These are phyloP conservation scores for Megaceryle maxima DNA, from an alignment of 2,113 vertebrate species.

Conservation along the genomic window DNA sequence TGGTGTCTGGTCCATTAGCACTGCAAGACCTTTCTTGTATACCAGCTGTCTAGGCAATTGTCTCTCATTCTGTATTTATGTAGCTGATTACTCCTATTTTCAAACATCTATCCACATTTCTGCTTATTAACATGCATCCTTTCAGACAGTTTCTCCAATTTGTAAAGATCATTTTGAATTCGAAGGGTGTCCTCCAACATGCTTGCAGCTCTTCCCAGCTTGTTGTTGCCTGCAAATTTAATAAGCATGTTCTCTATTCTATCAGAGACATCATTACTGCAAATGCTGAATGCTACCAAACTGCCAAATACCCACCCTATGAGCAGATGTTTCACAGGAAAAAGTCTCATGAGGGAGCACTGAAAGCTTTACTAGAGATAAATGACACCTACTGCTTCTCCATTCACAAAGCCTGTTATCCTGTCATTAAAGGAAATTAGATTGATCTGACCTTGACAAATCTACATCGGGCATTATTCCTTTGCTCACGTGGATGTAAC, in stretches of 20 bases:
- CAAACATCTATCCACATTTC: conserved; percentile 61
- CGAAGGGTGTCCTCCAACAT: conserved; percentile 64
- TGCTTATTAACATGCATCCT: conserved; percentile 57
- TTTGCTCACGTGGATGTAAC: not conserved
- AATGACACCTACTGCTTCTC: conserved; percentile 55
- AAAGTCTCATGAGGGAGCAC: conserved; percentile 66
- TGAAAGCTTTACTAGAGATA: conserved; percentile 64
- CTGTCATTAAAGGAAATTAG: conserved; percentile 57
- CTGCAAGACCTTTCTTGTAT: conserved; percentile 14
- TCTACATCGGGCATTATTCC: not conserved
- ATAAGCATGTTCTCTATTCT: conserved; percentile 67
- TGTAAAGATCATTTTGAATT: conserved; percentile 61
- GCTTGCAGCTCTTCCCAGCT: conserved; percentile 60
- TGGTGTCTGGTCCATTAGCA: conserved; percentile 20
- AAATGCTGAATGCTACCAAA: conserved; percentile 64
- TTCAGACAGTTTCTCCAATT: conserved; percentile 50
- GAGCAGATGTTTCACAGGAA: conserved; percentile 66
- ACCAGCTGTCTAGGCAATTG: conserved; percentile 52
- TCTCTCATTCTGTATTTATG: conserved; percentile 58
- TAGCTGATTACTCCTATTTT: conserved; percentile 63
- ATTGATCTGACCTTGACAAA: conserved; percentile 63
- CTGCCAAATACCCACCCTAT: conserved; percentile 63
- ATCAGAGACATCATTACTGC: conserved; percentile 67
- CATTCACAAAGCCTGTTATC: conserved; percentile 67
- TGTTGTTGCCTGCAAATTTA: conserved; percentile 66